phyloP scores from a whole-genome alignment of 2,888 invertebrate genomes.

The Germaria angustata region DNA sequence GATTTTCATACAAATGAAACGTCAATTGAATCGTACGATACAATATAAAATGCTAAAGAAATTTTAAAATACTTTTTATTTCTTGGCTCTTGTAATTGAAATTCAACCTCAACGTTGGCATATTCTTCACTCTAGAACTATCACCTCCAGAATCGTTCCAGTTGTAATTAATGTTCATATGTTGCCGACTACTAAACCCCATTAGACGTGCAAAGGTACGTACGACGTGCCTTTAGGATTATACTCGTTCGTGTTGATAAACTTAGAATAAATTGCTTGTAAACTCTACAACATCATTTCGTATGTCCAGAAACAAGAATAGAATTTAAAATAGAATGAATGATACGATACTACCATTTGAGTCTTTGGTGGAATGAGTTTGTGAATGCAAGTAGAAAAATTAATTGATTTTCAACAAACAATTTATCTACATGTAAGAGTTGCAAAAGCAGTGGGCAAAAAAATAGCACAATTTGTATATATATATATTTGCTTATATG shows the following conservation, averaged over 20 bases:
- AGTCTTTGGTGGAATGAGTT: neutral
- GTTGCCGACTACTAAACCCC: too few relatives aligned
- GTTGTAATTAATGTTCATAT: too few relatives aligned
- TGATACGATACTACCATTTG: neutral
- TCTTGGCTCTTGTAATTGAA: too few relatives aligned
- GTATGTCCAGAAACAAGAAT: neutral
- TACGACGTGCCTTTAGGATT: neutral
- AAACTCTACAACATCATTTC: neutral
- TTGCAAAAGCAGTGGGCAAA: neutral
- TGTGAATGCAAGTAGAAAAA: constrained; percentile 18
- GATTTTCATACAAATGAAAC: too few relatives aligned
- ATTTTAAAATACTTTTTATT: too few relatives aligned
- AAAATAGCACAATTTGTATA: neutral
- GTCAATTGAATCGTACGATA: too few relatives aligned
- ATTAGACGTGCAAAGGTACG: neutral
- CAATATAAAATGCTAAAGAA: too few relatives aligned
- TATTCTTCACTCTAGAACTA: too few relatives aligned
- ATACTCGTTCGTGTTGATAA: neutral
- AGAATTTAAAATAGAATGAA: constrained; percentile 14
- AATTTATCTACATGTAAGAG: constrained; percentile 27
- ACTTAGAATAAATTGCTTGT: neutral
- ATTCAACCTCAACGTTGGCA: too few relatives aligned
- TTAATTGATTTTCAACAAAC: constrained; percentile 49
- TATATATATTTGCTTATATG: too few relatives aligned
- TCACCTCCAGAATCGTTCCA: too few relatives aligned